Base-by-base conservation (phyloP, 2,113 vertebrate genomes). In the Macroglossus sobrinus region DNA sequence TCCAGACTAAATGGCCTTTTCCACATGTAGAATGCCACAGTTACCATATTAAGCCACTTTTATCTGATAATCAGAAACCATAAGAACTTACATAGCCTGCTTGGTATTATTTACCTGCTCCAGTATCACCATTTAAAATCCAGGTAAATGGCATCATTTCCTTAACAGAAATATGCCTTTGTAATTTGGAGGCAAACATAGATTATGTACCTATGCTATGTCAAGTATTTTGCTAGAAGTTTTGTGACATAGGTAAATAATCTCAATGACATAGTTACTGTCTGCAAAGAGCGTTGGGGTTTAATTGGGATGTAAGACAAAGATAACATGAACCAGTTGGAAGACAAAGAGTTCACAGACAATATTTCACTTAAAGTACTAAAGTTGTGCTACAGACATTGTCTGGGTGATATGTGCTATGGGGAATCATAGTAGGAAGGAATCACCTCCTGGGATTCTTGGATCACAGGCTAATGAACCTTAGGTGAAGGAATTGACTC, bases 391-490 rank as follows among this genome's bases (percentile, higher is more conserved):
- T 43, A 0, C 50, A 94, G 61, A 94, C 68, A 59, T 53, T 68
- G 57, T 97, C 84, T 96, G 94, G 76, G 43, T 93, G 91, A 72
- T 80, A 9, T 35, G 61, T 69, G 63, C 68, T 35, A 0, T 47
- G 55, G 82, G 97, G 63, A 94, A 72, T 91, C n/a, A 10, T 28
- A 94, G 75, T 35, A 95, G 95, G 93, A 98, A 96, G 90, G 43
- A 78, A 24, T 94, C 43, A 40, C 68, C 94, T 71, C 90, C 79
- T 95, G 96, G 94, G 97, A 91, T 86, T 11, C 22, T 85, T 35
- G 84, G 71, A 92, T 78, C 71, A 63, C 33, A 53, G 64, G 82
- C 64, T 97, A 96, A 97, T 96, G 95, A 97, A 72, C 28, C 66
- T 81, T 96, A 95, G 96, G 47, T 96, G 94, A 81, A 95, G 91